Evolutionary conservation across 2,113 vertebrate genomes (phyloP).

Genomic region (Tamias sibiricus): DNA sequence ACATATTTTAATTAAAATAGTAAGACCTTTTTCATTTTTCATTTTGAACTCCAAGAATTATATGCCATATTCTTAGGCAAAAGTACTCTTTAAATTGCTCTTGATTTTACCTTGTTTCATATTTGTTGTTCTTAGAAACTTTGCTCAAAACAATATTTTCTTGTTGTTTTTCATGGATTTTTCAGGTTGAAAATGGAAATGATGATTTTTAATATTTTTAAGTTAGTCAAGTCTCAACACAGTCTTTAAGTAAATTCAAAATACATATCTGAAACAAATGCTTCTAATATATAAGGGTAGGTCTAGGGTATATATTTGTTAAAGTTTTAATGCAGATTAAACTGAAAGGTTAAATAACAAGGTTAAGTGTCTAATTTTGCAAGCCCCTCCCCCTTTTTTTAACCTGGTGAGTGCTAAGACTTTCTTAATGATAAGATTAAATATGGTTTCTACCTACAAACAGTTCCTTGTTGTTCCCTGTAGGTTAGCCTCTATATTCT

Average conservation of each 20-base stretch:
- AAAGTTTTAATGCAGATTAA: slow-evolving; percentile 76
- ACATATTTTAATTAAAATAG: background rate
- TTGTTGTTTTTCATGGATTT: slow-evolving; percentile 14
- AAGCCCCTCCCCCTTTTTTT: slow-evolving; percentile 53
- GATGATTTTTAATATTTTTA: background rate
- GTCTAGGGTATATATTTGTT: slow-evolving; percentile 63
- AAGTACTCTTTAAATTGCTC: background rate
- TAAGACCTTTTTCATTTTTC: background rate
- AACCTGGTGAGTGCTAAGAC: slow-evolving; percentile 73
- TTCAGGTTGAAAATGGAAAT: slow-evolving; percentile 39
- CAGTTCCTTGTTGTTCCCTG: slow-evolving; percentile 74
- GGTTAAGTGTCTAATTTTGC: slow-evolving; percentile 84
- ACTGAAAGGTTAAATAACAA: slow-evolving; percentile 83
- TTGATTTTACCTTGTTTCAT: background rate
- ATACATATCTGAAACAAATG: slow-evolving; percentile 57
- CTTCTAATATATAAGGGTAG: background rate
- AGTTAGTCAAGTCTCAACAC: slow-evolving; percentile 33
- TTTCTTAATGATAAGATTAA: slow-evolving; percentile 87
- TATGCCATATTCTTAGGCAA: background rate
- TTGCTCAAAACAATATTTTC: background rate
- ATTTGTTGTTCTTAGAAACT: background rate
- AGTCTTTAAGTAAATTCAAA: background rate
- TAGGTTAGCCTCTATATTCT: slow-evolving; percentile 84
- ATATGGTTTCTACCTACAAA: slow-evolving; percentile 85
- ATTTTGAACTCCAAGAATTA: background rate